phyloP scores from a whole-genome alignment of 2,888 invertebrate genomes.

The Amphipyra berbera region DNA sequence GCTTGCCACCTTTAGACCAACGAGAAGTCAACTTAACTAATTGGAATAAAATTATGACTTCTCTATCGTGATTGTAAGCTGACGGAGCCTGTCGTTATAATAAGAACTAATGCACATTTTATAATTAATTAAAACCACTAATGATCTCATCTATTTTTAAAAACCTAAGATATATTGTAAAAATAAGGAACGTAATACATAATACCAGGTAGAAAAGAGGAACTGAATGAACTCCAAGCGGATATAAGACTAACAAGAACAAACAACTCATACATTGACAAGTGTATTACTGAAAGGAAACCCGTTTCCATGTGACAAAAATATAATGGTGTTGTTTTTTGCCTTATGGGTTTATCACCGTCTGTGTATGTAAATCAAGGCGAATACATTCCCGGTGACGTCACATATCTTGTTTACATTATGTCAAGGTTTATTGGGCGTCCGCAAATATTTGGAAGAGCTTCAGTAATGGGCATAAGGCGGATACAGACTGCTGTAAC shows the following conservation, averaged over 20 bases:
- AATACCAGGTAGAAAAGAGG: background rate
- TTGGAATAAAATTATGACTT: no score
- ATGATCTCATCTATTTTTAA: no score
- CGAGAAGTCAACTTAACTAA: no score
- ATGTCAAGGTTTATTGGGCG: slow-evolving; percentile 73
- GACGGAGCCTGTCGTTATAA: no score
- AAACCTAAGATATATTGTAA: no score
- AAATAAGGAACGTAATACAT: background rate
- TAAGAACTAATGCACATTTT: no score
- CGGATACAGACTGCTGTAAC: no score
- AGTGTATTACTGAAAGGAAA: slow-evolving; percentile 2
- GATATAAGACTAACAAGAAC: background rate
- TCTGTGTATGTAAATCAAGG: slow-evolving; percentile 55
- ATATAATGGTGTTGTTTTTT: slow-evolving; percentile 49
- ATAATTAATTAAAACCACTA: no score
- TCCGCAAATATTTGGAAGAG: slow-evolving; percentile 70
- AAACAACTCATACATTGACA: background rate
- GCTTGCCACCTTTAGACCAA: no score
- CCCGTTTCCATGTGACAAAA: slow-evolving; percentile 7
- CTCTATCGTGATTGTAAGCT: no score
- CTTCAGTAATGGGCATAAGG: slow-evolving; percentile 57
- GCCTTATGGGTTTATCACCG: slow-evolving; percentile 26
- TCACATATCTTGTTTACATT: slow-evolving; percentile 69
- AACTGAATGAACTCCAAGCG: background rate
- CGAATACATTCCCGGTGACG: slow-evolving; percentile 45